Conservation (phyloP, 2,888 invertebrate species). For the Ennomos fuscantarius region DNA sequence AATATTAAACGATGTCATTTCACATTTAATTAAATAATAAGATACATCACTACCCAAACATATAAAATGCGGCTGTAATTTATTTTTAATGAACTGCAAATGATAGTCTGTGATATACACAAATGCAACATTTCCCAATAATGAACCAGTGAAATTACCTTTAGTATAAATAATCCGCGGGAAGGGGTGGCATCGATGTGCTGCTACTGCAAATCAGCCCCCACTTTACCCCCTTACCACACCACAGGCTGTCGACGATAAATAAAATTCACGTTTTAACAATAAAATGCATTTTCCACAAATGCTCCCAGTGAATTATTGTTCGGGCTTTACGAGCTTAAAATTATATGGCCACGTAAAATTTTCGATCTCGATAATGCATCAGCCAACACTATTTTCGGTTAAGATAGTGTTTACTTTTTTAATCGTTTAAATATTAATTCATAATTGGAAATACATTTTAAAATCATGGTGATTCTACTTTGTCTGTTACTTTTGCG, state of each 20-base stretch:
- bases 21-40: conserved; percentile 33
- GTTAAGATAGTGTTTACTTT: conserved; percentile 43
- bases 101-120: conserved; percentile 74
- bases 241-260: conserved; percentile 80
- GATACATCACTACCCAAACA: conserved; percentile 25
- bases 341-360: conserved; percentile 84
- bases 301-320: conserved; percentile 84
- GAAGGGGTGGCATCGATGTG: conserved; percentile 82
- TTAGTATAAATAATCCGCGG: conserved; percentile 83
- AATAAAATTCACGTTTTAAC: conserved; percentile 86
- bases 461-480: not conserved
- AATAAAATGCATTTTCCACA: conserved; percentile 86
- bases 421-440: conserved; percentile 44
- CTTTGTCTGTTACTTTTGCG: conserved; percentile 8
- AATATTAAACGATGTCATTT: conserved; percentile 2
- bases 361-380: conserved; percentile 84
- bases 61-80: conserved; percentile 46
- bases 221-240: conserved; percentile 43
- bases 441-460: conserved; percentile 15
- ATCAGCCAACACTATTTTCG: conserved; percentile 74
- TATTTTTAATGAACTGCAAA: conserved; percentile 81
- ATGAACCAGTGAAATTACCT: conserved; percentile 83
- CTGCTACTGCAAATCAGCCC: conserved; percentile 82
- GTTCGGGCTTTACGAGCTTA: conserved; percentile 83
- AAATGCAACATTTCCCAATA: conserved; percentile 83